Conservation (phyloP, 2,113 vertebrate genomes). For the Eulacestoma nigropectus region DNA sequence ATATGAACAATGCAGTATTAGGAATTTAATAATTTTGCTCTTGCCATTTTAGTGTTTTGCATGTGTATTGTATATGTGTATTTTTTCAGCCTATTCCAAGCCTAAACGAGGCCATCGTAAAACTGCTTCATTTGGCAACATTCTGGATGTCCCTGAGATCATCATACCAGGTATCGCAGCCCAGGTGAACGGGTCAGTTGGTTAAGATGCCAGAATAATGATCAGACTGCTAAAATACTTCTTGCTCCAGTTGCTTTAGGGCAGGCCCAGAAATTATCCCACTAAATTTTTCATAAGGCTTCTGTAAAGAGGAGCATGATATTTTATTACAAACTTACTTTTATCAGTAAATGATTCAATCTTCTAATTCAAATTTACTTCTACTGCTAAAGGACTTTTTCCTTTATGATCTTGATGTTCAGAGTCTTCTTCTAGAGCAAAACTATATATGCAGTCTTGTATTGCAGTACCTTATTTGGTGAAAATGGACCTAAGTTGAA, state of each 20-base stretch:
- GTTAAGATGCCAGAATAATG: conserved; percentile 69
- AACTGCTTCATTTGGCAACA: conserved; percentile 99
- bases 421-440: background rate
- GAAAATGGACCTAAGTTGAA: background rate
- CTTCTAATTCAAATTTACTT: background rate
- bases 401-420: background rate
- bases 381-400: background rate
- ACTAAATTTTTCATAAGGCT: background rate
- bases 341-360: background rate
- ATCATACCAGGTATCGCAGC: conserved; percentile 95
- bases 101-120: conserved; percentile 99
- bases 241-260: conserved; percentile 78
- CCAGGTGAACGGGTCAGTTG: conserved; percentile 69
- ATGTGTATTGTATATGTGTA: conserved; percentile 95
- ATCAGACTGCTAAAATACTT: conserved; percentile 77
- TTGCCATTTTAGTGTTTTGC: conserved; percentile 84
- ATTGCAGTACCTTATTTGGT: background rate
- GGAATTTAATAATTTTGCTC: conserved; percentile 73
- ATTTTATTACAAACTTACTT: background rate
- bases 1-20: conserved; percentile 68
- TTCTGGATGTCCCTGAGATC: conserved; percentile 99
- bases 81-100: conserved; percentile 94
- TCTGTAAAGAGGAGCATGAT: background rate
- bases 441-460: background rate
- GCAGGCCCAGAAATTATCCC: background rate